Percentiles rank a stretch among this genome's conserved stretches.
Evolutionary conservation across 2,113 vertebrate genomes (phyloP).

Genomic region (Atrichornis clamosus): DNA sequence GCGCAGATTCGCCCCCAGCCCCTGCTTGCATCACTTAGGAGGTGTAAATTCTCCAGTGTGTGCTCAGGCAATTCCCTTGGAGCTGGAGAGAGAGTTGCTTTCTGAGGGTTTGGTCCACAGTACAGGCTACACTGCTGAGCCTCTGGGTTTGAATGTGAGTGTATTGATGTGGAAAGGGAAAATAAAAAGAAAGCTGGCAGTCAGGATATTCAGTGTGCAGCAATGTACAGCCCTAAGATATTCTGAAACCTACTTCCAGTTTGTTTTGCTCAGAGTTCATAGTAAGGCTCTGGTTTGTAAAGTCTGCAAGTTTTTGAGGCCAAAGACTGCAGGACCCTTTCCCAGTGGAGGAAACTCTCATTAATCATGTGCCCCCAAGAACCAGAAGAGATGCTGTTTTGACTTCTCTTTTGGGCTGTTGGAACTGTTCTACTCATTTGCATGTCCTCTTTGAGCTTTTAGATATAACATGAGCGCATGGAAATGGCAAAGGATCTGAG

Average conservation of each 20-base stretch:
- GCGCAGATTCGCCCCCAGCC: background rate
- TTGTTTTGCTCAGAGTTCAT: slow-evolving; percentile 16
- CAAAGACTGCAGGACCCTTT: slow-evolving; percentile 22
- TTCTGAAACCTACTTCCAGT: background rate
- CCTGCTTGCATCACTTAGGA: background rate
- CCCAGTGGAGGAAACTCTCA: slow-evolving; percentile 11
- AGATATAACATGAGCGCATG: background rate
- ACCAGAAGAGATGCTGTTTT: slow-evolving; percentile 29
- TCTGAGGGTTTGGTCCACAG: background rate
- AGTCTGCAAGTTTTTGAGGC: slow-evolving; percentile 5
- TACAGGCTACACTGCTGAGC: background rate
- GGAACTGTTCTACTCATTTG: slow-evolving; percentile 27
- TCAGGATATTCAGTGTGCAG: background rate
- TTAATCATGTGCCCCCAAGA: slow-evolving; percentile 37
- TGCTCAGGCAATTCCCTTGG: background rate
- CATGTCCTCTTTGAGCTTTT: slow-evolving; percentile 3
- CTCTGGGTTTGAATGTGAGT: background rate
- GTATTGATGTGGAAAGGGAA: background rate
- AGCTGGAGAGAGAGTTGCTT: background rate
- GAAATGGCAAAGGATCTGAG: slow-evolving; percentile 42
- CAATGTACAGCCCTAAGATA: background rate
- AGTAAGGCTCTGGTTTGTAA: background rate
- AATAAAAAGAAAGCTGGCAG: background rate
- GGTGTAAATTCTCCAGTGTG: background rate
- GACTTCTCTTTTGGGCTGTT: slow-evolving; percentile 1